These are phyloP conservation scores for Chaetophractus vellerosus DNA, from an alignment of 2,797 vertebrate species.

Conservation along the genomic window DNA sequence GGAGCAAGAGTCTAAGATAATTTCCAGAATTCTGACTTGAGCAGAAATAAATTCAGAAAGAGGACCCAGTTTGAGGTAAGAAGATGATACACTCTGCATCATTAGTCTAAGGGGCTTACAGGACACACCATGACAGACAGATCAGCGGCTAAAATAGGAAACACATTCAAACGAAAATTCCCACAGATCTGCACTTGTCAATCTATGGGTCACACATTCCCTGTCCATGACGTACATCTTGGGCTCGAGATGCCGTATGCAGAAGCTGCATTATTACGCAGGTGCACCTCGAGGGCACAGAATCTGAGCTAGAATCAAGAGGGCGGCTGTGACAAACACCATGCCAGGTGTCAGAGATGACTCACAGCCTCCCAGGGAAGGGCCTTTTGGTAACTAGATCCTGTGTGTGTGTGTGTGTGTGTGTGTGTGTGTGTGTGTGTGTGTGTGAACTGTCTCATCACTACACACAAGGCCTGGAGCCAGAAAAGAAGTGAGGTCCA, in stretches of 20 bases:
- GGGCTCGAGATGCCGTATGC: not conserved
- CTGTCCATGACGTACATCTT: not conserved
- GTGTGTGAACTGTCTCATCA: not conserved
- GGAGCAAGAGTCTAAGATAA: not conserved
- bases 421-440: not conserved
- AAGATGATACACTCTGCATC: not conserved
- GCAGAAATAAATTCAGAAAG: conserved; percentile 55
- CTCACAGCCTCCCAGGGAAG: conserved; percentile 67
- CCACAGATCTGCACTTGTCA: conserved; percentile 3
- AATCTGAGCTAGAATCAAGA: conserved; percentile 33
- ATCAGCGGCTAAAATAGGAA: not conserved
- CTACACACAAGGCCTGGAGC: not conserved
- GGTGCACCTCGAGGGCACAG: conserved; percentile 58
- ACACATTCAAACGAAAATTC: conserved; percentile 37
- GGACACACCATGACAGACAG: not conserved
- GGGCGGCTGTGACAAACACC: conserved; percentile 16
- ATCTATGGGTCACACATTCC: conserved; percentile 27
- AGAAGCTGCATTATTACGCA: not conserved
- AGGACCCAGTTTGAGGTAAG: not conserved
- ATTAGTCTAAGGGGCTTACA: not conserved
- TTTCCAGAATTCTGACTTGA: conserved; percentile 36
- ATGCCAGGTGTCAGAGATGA: conserved; percentile 72
- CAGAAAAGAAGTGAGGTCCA: conserved; percentile 17
- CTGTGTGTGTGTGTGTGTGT: not conserved
- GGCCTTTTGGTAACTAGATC: conserved; percentile 17